phyloP scores from a whole-genome alignment of 2,113 vertebrate genomes.

The Sylvietta virens region DNA sequence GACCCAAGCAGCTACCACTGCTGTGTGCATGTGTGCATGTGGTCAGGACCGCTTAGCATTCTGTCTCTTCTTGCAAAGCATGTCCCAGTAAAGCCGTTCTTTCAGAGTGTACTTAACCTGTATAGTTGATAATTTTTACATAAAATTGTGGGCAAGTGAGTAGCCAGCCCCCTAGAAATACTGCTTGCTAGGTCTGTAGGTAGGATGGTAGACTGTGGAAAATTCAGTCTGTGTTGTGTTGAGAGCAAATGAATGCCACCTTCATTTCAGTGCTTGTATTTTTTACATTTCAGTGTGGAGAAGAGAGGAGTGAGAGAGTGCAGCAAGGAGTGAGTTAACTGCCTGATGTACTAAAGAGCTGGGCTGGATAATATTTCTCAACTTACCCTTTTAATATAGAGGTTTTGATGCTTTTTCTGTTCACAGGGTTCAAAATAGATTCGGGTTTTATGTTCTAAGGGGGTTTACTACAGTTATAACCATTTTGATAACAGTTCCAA shows the following conservation, averaged over 20 bases:
- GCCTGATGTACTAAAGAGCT: background rate
- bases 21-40: background rate
- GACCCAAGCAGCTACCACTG: background rate
- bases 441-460: background rate
- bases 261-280: background rate
- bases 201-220: background rate
- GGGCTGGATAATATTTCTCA: background rate
- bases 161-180: background rate
- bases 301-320: background rate
- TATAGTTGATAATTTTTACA: background rate
- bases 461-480: background rate
- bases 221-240: background rate
- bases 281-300: background rate
- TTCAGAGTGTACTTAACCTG: background rate
- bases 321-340: constrained; percentile 17
- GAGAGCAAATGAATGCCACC: background rate
- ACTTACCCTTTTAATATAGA: background rate
- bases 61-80: background rate
- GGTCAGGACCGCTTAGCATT: background rate
- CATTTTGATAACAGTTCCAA: constrained; percentile 6
- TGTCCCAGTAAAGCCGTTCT: background rate
- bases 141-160: background rate
- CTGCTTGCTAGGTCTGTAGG: background rate
- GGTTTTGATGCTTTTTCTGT: constrained; percentile 14
- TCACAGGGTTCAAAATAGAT: background rate